phyloP scores from a whole-genome alignment of 1,140 invertebrate genomes.

The Dendroctonus valens region DNA sequence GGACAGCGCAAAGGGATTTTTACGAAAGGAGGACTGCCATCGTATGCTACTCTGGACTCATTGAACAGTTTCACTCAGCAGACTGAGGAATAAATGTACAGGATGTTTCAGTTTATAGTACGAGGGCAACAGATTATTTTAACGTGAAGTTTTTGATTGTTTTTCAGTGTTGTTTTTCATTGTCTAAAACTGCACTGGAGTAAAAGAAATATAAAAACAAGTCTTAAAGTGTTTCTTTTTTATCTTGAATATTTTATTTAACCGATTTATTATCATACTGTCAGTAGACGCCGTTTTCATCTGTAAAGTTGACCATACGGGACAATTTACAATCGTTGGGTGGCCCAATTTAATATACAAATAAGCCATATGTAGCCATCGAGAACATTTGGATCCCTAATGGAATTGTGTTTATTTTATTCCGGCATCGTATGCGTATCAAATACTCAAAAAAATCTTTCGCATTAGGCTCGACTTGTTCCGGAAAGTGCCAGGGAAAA shows the following conservation, averaged over 20 bases:
- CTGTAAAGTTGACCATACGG: too few species aligned
- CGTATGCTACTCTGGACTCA: constrained; percentile 31
- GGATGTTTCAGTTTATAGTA: background rate
- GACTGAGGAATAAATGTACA: background rate
- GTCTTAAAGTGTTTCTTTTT: too few species aligned
- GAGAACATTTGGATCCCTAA: constrained; percentile 16
- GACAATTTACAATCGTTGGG: constrained; percentile 1
- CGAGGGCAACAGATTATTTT: too few species aligned
- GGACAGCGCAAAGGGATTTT: constrained; percentile 11
- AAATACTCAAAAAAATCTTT: constrained; percentile 17
- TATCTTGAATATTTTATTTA: too few species aligned
- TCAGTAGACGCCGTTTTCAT: too few species aligned
- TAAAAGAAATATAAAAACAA: too few species aligned
- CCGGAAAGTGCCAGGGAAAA: background rate
- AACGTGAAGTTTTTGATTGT: too few species aligned
- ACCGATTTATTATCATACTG: too few species aligned
- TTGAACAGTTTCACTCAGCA: constrained; percentile 7
- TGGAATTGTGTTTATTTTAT: constrained; percentile 29
- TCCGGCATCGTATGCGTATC: constrained; percentile 18
- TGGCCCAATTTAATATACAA: constrained; percentile 14
- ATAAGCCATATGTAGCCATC: constrained; percentile 11
- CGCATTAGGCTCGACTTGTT: background rate
- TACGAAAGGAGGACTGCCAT: constrained; percentile 3
- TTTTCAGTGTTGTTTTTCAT: too few species aligned
- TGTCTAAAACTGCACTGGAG: too few species aligned